Evolutionary conservation across 2,888 invertebrate genomes (phyloP), one percentile per base, ranked within the genome.

Genomic region (Osmoderma eremita): DNA sequence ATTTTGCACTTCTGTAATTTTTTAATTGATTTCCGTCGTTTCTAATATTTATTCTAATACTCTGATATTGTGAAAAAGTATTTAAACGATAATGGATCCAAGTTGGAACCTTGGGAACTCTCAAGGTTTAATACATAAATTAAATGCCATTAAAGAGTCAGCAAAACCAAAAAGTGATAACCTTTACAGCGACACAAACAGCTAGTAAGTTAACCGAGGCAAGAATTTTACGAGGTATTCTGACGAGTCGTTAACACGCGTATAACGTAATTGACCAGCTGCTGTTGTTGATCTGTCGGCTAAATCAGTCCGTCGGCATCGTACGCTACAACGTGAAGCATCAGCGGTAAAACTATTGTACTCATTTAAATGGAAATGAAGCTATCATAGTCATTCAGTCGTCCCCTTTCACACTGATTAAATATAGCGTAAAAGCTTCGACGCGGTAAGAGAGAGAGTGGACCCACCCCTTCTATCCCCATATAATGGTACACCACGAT

Each of bases 371-470:
- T 68, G 75, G 76, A 75, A 78, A 78, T 78, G 68, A 63, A 71
- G 72, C 72, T 73, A 73, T 74, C 74, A 69, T 63, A 73, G 70
- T 69, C 69, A 72, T 74, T 73, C 74, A 73, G 73, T 73, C 71
- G 72, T 69, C 75, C 73, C 69, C 70, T 73, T 71, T 72, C 65
- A 68, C 71, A 70, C 70, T 75, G 75, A 75, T 75, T 75, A 75
- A 75, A 75, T 74, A 74, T 79, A 78, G 77, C 76, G 77, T 77
- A 75, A 75, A 75, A 76, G 74, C 74, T 76, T 75, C 72, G 58
- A 65, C 70, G 63, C 56, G n/a, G n/a, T 24, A 50, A 65, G 71
- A 71, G 71, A 69, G 8, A n/a, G n/a, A n/a, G 30, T 30, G 30
- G 8, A 6, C 10, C 30, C 30, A 30, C 30, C 53, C 30, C 30